These are phyloP conservation scores for Coilia nasus DNA, from an alignment of 2,797 vertebrate genomes.

Conservation along the genomic window DNA sequence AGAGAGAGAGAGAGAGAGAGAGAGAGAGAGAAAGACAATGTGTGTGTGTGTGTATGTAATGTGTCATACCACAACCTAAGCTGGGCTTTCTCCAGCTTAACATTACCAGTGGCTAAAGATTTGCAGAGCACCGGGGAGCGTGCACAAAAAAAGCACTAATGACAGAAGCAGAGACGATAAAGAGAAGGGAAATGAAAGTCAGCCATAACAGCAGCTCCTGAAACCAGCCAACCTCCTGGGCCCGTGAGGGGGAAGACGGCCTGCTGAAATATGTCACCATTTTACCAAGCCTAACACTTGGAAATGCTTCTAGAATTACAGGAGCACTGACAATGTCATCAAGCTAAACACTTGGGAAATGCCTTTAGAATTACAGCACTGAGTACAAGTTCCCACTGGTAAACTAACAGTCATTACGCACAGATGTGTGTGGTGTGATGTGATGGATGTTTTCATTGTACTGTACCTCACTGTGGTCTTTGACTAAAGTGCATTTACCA, in stretches of 20 bases:
- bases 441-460: neutral
- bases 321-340: too few species aligned
- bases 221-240: neutral
- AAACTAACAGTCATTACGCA: too few species aligned
- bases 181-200: neutral
- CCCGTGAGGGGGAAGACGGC: neutral
- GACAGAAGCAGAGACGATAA: constrained; percentile 23
- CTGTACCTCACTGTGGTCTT: neutral
- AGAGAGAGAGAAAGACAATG: neutral
- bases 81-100: neutral
- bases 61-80: neutral
- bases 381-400: too few species aligned
- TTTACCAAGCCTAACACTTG: neutral
- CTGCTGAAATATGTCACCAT: neutral
- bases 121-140: neutral
- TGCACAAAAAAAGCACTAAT: constrained; percentile 8
- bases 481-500: neutral
- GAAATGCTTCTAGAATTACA: too few species aligned
- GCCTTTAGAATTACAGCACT: too few species aligned
- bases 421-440: neutral
- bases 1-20: too few species aligned
- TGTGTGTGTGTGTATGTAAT: neutral
- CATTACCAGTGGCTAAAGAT: neutral
- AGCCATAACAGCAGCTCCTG: neutral
- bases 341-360: too few species aligned